These are phyloP conservation scores for Polymixis flavicincta DNA, from an alignment of 2,888 invertebrate genomes.

Conservation along the genomic window DNA sequence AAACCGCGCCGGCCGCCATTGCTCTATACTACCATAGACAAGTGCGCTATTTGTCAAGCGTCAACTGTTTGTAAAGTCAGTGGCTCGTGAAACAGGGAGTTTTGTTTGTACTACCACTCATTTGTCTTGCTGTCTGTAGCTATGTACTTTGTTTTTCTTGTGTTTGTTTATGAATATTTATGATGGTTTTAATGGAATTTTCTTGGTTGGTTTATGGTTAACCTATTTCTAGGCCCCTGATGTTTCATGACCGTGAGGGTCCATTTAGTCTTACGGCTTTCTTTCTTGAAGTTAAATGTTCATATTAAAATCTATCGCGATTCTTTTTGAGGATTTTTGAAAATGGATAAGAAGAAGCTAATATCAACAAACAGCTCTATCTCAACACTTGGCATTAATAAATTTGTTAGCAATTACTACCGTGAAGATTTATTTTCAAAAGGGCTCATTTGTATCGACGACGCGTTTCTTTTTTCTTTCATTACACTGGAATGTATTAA, in stretches of 20 bases:
- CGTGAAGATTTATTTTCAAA: background rate
- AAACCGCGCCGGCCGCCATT: conserved; percentile 48
- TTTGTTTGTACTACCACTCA: conserved; percentile 68
- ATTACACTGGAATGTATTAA: background rate
- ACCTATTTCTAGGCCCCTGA: background rate
- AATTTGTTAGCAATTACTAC: conserved; percentile 8
- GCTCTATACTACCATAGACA: conserved; percentile 59
- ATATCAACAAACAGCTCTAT: too few relatives aligned
- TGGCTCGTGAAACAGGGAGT: conserved; percentile 58
- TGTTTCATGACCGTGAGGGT: background rate
- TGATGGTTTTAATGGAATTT: conserved; percentile 16
- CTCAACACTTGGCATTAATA: too few relatives aligned
- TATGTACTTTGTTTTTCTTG: conserved; percentile 17
- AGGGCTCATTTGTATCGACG: background rate
- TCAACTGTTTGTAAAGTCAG: conserved; percentile 65
- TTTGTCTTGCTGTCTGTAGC: conserved; percentile 70
- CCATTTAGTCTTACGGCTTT: too few relatives aligned
- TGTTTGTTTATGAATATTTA: conserved; percentile 26
- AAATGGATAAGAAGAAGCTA: background rate
- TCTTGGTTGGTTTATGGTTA: background rate
- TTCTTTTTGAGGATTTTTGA: too few relatives aligned
- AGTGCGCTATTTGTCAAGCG: conserved; percentile 69
- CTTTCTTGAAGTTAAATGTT: background rate
- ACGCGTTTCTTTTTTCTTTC: background rate
- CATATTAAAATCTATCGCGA: background rate